A percentile compares a stretch with the other conserved stretches of the same genome.
These are phyloP conservation scores for Aleiodes leptofemur DNA, from an alignment of 2,888 invertebrate species.

Conservation along the genomic window DNA sequence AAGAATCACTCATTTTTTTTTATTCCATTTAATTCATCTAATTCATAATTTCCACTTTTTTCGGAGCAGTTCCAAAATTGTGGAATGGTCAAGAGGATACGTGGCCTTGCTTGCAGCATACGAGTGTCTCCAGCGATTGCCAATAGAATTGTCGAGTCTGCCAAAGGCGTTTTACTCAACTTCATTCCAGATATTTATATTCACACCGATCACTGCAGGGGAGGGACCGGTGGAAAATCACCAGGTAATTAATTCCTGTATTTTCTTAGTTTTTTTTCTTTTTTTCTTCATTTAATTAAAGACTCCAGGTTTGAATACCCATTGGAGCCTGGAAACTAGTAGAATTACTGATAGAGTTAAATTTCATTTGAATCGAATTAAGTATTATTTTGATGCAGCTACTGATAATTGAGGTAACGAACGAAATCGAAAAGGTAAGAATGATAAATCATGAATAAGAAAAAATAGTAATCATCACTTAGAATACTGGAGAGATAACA, in stretches of 20 bases:
- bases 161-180: conserved; percentile 92
- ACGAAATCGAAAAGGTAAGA: no score
- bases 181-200: conserved; percentile 97
- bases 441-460: no score
- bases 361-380: no score
- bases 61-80: conserved; percentile 80
- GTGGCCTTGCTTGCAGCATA: conserved; percentile 93
- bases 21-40: no score
- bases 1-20: no score
- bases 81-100: conserved; percentile 95
- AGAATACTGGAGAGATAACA: not conserved
- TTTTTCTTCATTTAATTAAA: not conserved
- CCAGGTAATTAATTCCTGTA: conserved; percentile 76
- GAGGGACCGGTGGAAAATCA: conserved; percentile 91
- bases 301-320: no score
- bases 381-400: no score
- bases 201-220: conserved; percentile 93
- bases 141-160: conserved; percentile 94
- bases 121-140: conserved; percentile 95
- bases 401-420: no score
- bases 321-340: no score
- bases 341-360: no score
- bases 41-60: not conserved
- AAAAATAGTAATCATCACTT: not conserved
- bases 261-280: not conserved